phyloP scores from a whole-genome alignment of 1,140 invertebrate genomes.

The Venturia canescens region DNA sequence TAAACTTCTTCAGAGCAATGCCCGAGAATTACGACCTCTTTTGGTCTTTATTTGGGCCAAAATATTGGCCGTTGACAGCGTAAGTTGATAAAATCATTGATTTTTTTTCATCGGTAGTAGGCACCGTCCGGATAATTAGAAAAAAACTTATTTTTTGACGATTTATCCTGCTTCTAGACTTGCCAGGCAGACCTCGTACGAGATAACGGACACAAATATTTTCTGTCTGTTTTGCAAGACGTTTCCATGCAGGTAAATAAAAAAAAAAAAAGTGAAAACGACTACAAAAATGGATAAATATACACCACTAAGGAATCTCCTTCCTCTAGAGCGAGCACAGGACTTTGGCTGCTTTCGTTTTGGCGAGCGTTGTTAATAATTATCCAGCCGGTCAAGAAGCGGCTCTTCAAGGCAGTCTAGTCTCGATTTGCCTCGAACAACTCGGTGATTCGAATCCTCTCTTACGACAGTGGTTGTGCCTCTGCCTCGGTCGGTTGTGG shows the following conservation, averaged over 20 bases:
- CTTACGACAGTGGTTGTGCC: conserved; percentile 93
- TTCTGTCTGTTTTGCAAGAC: conserved; percentile 93
- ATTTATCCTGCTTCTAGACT: conserved; percentile 79
- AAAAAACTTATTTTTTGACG: conserved; percentile 36
- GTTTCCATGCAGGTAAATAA: conserved; percentile 84
- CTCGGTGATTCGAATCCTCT: conserved; percentile 81
- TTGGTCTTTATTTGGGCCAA: conserved; percentile 99
- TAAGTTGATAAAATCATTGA: conserved; percentile 75
- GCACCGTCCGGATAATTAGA: neutral
- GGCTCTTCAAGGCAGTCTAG: conserved; percentile 90
- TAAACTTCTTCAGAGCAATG: conserved; percentile 95
- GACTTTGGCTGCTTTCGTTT: conserved; percentile 93
- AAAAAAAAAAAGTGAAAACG: neutral
- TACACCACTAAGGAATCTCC: conserved; percentile 28
- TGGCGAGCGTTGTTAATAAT: conserved; percentile 94
- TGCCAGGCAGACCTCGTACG: conserved; percentile 97
- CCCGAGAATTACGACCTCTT: conserved; percentile 92
- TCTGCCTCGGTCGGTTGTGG: conserved; percentile 96
- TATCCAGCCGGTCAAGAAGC: conserved; percentile 92
- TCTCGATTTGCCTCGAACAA: conserved; percentile 93
- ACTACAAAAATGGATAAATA: no score
- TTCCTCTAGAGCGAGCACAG: conserved; percentile 86
- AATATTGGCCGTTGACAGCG: conserved; percentile 97
- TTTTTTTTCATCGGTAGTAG: conserved; percentile 7
- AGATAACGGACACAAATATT: conserved; percentile 97